phyloP scores from a whole-genome alignment of 2,797 vertebrate genomes.

The Gymnoscopelus microlampas region DNA sequence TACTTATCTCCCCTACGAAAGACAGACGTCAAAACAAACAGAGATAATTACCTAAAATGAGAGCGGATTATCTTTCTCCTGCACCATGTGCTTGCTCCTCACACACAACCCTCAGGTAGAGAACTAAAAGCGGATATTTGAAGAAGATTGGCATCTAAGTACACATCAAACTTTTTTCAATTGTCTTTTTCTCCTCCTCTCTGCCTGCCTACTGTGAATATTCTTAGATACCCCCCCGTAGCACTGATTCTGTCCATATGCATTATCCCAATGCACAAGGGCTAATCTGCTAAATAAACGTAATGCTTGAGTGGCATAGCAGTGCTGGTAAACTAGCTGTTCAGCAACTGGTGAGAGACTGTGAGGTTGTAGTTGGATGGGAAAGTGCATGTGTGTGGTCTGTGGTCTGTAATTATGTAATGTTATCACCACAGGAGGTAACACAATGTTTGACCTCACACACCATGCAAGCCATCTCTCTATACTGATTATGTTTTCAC shows the following conservation, averaged over 20 bases:
- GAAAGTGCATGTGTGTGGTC: slow-evolving; percentile 22
- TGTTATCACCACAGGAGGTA: slow-evolving; percentile 50
- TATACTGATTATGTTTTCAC: slow-evolving; percentile 35
- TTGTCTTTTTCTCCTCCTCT: neutral
- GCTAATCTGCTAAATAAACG: slow-evolving; percentile 45
- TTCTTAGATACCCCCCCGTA: no score
- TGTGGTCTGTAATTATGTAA: slow-evolving; percentile 48
- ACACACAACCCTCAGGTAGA: slow-evolving; percentile 18
- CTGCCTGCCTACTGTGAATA: no score
- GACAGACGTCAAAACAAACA: slow-evolving; percentile 33
- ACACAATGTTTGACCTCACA: slow-evolving; percentile 41
- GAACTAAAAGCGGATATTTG: slow-evolving; percentile 44
- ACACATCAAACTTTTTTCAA: slow-evolving; percentile 11
- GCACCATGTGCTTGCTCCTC: slow-evolving; percentile 24
- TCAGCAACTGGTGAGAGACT: slow-evolving; percentile 20
- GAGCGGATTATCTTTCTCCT: slow-evolving; percentile 26
- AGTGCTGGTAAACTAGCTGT: slow-evolving; percentile 40
- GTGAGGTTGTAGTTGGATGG: slow-evolving; percentile 27
- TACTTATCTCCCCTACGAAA: slow-evolving; percentile 56
- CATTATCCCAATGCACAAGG: neutral
- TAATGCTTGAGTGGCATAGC: slow-evolving; percentile 14
- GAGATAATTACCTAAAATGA: slow-evolving; percentile 39
- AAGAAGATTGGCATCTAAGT: slow-evolving; percentile 29
- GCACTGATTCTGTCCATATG: neutral
- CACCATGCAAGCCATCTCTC: neutral